Evolutionary conservation across 2,113 vertebrate species (phyloP).

Genomic region (Dromaius novaehollandiae): DNA sequence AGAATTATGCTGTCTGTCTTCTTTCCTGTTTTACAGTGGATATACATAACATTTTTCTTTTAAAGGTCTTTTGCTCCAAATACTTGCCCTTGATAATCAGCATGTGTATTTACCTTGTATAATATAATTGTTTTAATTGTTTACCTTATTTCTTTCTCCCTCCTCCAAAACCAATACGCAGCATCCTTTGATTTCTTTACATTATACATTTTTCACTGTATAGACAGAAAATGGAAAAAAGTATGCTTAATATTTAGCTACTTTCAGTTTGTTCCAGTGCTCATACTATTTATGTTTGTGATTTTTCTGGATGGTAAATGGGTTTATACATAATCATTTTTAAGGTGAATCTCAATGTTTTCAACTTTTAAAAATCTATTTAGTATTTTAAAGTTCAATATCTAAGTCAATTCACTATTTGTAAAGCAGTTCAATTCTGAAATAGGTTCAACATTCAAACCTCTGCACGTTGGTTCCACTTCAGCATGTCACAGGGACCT

Average conservation of each 20-base stretch:
- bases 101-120: background rate
- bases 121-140: background rate
- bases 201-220: background rate
- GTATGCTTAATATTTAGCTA: background rate
- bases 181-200: background rate
- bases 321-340: slow-evolving; percentile 17
- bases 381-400: slow-evolving; percentile 66
- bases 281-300: background rate
- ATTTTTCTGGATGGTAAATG: background rate
- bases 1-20: background rate
- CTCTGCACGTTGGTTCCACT: slow-evolving; percentile 55
- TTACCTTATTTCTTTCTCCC: background rate
- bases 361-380: slow-evolving; percentile 68
- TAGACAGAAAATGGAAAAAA: background rate
- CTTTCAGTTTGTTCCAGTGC: background rate
- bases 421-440: slow-evolving; percentile 65
- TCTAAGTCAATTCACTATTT: slow-evolving; percentile 54
- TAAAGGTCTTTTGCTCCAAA: background rate
- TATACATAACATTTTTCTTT: background rate
- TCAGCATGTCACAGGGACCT: slow-evolving; percentile 48
- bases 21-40: background rate
- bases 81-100: background rate
- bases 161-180: background rate
- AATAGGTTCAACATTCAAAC: slow-evolving; percentile 64
- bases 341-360: slow-evolving; percentile 28